Evolutionary conservation across 2,888 invertebrate species (phyloP).

Genomic region (Drosophila dives): DNA sequence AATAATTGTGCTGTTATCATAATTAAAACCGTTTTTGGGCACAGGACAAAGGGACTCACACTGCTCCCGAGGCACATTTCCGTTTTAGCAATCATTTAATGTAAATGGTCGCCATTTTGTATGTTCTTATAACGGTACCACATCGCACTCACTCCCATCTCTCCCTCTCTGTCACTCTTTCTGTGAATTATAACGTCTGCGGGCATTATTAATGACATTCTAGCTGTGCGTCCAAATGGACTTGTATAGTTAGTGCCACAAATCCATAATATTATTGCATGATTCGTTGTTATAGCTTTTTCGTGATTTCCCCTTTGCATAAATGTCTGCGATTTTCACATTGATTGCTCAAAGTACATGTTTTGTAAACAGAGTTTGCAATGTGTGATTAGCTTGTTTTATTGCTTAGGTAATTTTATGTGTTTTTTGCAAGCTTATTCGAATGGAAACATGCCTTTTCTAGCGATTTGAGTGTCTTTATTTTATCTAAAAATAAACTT

Average conservation of each 20-base stretch:
- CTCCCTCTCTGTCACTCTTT: slow-evolving; percentile 1
- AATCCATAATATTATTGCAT: slow-evolving; percentile 75
- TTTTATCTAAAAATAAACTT: background rate
- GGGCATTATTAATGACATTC: slow-evolving; percentile 69
- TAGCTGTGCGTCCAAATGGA: slow-evolving; percentile 46
- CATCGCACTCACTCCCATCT: slow-evolving; percentile 8
- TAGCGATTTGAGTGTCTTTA: background rate
- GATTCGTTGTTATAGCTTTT: slow-evolving; percentile 73
- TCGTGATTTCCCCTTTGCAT: slow-evolving; percentile 72
- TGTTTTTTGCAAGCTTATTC: background rate
- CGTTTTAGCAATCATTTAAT: slow-evolving; percentile 78
- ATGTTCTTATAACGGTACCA: slow-evolving; percentile 58
- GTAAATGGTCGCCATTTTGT: slow-evolving; percentile 79
- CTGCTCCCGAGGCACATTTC: slow-evolving; percentile 41
- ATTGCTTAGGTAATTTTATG: slow-evolving; percentile 2
- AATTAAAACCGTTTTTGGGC: slow-evolving; percentile 81
- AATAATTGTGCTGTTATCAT: slow-evolving; percentile 83
- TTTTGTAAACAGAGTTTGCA: slow-evolving; percentile 50
- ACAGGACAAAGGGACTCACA: slow-evolving; percentile 33
- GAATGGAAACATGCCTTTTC: background rate
- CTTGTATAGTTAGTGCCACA: slow-evolving; percentile 48
- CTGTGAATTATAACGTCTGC: slow-evolving; percentile 64
- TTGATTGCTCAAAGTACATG: slow-evolving; percentile 62
- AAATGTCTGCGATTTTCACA: slow-evolving; percentile 63
- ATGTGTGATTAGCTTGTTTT: slow-evolving; percentile 8